phyloP scores from a whole-genome alignment of 2,888 invertebrate species.

The Drosophila suboccidentalis region DNA sequence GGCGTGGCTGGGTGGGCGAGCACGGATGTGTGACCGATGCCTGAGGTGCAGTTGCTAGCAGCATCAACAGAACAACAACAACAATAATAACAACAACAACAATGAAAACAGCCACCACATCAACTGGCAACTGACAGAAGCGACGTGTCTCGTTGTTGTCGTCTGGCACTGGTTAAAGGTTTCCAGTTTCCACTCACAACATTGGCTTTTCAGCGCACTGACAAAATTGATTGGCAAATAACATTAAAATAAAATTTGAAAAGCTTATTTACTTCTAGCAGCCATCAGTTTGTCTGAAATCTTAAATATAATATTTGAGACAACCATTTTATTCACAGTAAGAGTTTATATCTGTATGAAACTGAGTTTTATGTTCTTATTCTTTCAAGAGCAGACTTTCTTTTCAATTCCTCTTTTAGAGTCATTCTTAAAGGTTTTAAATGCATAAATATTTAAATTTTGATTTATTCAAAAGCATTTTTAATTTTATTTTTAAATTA shows the following conservation, averaged over 20 bases:
- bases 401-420: not conserved
- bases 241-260: slow-evolving; percentile 12
- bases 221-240: slow-evolving; percentile 21
- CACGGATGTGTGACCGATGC: slow-evolving; percentile 24
- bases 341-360: not conserved
- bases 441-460: too few species aligned
- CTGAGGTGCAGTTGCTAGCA: slow-evolving; percentile 52
- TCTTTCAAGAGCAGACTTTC: not conserved
- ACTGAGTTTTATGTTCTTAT: not conserved
- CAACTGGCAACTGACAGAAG: slow-evolving; percentile 35
- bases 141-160: slow-evolving; percentile 46
- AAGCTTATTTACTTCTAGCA: slow-evolving; percentile 6
- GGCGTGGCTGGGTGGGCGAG: not conserved
- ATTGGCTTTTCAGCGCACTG: slow-evolving; percentile 49
- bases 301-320: not conserved
- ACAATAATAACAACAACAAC: slow-evolving; percentile 15
- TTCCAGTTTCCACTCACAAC: slow-evolving; percentile 49
- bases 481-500: too few species aligned
- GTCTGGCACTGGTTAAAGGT: slow-evolving; percentile 52
- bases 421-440: too few species aligned
- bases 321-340: not conserved
- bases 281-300: not conserved
- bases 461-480: too few species aligned
- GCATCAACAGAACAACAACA: slow-evolving; percentile 31
- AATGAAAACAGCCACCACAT: slow-evolving; percentile 2